Base-by-base conservation (phyloP, 1,140 invertebrate genomes). In the Leptinotarsa defecta region DNA sequence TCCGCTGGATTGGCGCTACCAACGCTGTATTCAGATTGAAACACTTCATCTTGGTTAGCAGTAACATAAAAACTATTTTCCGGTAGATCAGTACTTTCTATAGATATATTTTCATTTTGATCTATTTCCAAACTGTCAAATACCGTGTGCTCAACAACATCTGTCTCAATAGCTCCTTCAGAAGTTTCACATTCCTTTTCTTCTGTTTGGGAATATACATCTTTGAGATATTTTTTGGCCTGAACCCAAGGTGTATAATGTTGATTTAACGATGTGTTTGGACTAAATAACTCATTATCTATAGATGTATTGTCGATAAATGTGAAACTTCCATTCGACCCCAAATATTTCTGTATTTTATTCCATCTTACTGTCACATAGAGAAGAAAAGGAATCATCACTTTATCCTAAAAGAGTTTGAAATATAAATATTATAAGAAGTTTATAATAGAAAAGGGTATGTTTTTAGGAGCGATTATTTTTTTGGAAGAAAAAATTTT, bases 281-380 rank as follows among this genome's bases (percentile, higher is more conserved):
- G 4, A 57, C 48, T 62, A 48, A 67, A 49, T 20, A 75, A 74
- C 34, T 49, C 65, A 62, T 68, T 49, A 27, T 64, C 15, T 22
- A 24, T 71, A 5, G 68, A 73, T 73, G 73, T 69, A 11, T 65
- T 43, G 17, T 49, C 3, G 63, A 63, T 73, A 43, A 49, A 22
- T 22, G 20, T 24, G 64, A 43, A 43, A 17, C 20, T 22, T 17
- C 27, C 24, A 24, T 69, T 68, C 34, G 3, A 64, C 68, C 24
- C 15, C 22, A 63, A 77, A 17, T 78, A 34, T 65, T 69, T 76
- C 24, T 13, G 68, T 24, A 77, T 77, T 22, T 71, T 48, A 64
- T 73, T 13, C 78, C 78, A 79, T 24, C 70, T 70, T 11, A 74
- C 13, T 17, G 76, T 74, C 19, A 79, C 17, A 48, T 78, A 79